These are phyloP conservation scores for Trypoxylon attenuatum DNA, from an alignment of 2,888 invertebrate genomes.

Conservation along the genomic window DNA sequence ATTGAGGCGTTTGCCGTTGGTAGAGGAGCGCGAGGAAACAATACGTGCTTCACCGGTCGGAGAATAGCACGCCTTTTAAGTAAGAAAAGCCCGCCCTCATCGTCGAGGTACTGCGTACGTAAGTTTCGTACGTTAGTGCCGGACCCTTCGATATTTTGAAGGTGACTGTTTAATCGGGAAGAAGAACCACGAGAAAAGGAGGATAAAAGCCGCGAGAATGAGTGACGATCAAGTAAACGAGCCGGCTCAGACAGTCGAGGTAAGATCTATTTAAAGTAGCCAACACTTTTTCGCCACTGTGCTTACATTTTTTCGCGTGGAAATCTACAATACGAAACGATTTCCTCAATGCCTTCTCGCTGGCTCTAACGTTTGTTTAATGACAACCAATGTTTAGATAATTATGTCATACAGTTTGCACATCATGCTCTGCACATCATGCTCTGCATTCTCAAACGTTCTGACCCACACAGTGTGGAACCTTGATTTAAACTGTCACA, in stretches of 20 bases:
- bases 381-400: not conserved
- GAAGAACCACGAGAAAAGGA: conserved; percentile 9
- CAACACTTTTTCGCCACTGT: not conserved
- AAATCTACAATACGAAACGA: too few species aligned
- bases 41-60: not conserved
- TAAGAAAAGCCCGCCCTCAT: not conserved
- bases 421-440: not conserved
- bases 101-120: conserved; percentile 2
- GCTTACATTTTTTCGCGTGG: not conserved
- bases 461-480: not conserved
- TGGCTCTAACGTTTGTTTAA: not conserved
- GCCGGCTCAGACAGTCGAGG: conserved; percentile 62
- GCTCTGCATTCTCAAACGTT: not conserved
- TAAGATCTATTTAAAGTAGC: conserved; percentile 25
- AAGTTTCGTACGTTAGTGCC: conserved; percentile 17
- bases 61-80: not conserved
- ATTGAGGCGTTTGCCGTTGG: conserved; percentile 6
- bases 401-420: not conserved
- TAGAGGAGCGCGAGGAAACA: not conserved
- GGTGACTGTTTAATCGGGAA: conserved; percentile 17
- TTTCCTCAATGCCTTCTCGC: not conserved
- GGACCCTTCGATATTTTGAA: conserved; percentile 15
- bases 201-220: conserved; percentile 56
- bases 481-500: not conserved
- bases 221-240: conserved; percentile 67